Evolutionary conservation across 2,888 invertebrate genomes (phyloP), one percentile per base, ranked within the genome.

Genomic region (Conchocele bisecta): DNA sequence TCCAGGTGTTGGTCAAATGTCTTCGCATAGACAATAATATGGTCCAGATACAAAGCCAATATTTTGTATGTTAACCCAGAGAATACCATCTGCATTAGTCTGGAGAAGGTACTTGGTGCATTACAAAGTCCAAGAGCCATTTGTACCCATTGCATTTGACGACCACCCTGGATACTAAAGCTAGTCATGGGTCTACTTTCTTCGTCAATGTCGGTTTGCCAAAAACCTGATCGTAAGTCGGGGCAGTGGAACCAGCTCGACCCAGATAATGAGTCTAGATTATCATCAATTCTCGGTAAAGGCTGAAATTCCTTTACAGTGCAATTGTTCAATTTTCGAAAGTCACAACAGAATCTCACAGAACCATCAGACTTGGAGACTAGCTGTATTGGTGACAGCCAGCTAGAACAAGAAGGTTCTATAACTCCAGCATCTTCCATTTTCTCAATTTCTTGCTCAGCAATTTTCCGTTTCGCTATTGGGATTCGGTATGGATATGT

Each of bases 231-330:
- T 20, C 68, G 59, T 33, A 75, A 48, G 28, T 81, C 81, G 17
- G 77, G 41, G 50, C 60, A 64, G 11, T 67, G 57, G 37, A 50
- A 81, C 48, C 46, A 73, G 28, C 53, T 63, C 0, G 73, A 57
- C 11, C 69, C 66, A 13, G 58, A 41, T 35, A 79, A 44, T 1
- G 57, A 50, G 33, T 78, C 68, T 7, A 78, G 44, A 66, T 50
- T 73, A 39, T 77, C 75, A 57, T 81, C 75, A 31, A 73, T 81
- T 58, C 75, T 75, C 13, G 77, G 79, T 11, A 82, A 44, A 6
- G 72, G 73, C 37, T 79, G 67, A 7, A 48, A 66, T 64, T 82
- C 80, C 29, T 68, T 75, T 17, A 70, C 48, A 5, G 75, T 78
- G 11, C 64, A 22, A 1, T 66, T 65, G 65, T 82, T 82, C 9